Conservation (phyloP, 2,113 vertebrate species). For the Cardinalis cardinalis region DNA sequence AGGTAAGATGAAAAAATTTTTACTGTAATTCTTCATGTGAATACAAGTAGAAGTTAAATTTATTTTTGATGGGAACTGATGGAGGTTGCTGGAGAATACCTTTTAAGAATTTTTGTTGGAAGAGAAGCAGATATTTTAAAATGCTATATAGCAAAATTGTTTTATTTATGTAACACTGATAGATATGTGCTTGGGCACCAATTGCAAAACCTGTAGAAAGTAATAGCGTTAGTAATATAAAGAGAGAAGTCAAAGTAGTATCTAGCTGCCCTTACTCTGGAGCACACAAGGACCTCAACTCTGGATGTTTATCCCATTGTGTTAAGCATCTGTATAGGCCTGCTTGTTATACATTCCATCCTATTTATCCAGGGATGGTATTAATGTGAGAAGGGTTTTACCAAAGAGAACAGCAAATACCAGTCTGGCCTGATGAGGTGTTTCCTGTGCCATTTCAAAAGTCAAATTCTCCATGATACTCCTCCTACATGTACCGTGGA, state of each 20-base stretch:
- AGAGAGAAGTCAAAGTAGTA: neutral
- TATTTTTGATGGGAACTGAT: neutral
- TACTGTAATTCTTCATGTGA: neutral
- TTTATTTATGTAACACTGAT: neutral
- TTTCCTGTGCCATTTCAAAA: neutral
- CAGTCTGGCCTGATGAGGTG: neutral
- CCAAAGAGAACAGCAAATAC: neutral
- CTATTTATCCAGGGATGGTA: neutral
- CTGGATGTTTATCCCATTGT: rapidly evolving
- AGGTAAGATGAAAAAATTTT: conserved; percentile 78
- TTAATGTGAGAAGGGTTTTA: neutral
- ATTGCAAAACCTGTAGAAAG: neutral
- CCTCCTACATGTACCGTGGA: rapidly evolving
- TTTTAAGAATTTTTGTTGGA: neutral
- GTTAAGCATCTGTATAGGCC: neutral
- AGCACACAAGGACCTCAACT: neutral
- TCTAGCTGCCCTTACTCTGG: neutral
- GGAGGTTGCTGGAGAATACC: neutral
- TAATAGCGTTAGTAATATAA: neutral
- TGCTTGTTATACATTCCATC: neutral
- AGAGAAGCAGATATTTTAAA: neutral
- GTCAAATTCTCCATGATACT: neutral
- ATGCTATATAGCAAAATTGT: neutral
- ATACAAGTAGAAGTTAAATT: neutral
- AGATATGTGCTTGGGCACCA: neutral